Evolutionary conservation across 2,113 vertebrate species (phyloP).

Genomic region (Brachyhypopomus occidentalis): DNA sequence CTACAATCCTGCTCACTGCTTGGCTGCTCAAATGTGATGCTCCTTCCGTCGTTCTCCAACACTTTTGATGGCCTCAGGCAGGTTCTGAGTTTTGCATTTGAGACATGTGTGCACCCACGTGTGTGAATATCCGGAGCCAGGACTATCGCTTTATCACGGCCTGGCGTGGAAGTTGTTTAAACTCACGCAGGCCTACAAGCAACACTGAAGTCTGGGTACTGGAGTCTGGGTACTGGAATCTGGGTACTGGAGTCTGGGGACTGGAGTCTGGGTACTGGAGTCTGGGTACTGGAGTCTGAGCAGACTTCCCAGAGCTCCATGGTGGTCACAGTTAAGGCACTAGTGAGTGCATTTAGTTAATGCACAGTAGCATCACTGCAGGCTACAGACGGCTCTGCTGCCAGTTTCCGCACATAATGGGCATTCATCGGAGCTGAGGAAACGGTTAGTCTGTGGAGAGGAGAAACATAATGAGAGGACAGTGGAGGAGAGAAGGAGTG

Average conservation of each 20-base stretch:
- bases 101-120: neutral
- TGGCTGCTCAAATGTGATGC: slow-evolving; percentile 36
- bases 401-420: slow-evolving; percentile 37
- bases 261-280: slow-evolving; percentile 1
- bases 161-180: slow-evolving; percentile 14
- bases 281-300: slow-evolving; percentile 22
- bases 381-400: slow-evolving; percentile 36
- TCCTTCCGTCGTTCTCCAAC: slow-evolving; percentile 10
- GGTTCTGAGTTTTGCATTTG: slow-evolving; percentile 11
- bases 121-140: slow-evolving; percentile 10
- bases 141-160: neutral
- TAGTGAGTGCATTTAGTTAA: slow-evolving; percentile 50
- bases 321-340: slow-evolving; percentile 46
- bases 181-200: neutral
- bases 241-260: too few relatives aligned
- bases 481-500: slow-evolving; percentile 32
- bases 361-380: slow-evolving; percentile 47
- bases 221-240: slow-evolving; percentile 15
- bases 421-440: slow-evolving; percentile 37
- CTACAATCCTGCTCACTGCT: slow-evolving; percentile 21
- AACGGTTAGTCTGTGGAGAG: slow-evolving; percentile 40
- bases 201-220: neutral
- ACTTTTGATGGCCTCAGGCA: slow-evolving; percentile 39
- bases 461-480: slow-evolving; percentile 52
- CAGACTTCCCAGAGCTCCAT: slow-evolving; percentile 33